These are phyloP conservation scores for Pluvialis apricaria DNA, from an alignment of 2,113 vertebrate genomes.

Conservation along the genomic window DNA sequence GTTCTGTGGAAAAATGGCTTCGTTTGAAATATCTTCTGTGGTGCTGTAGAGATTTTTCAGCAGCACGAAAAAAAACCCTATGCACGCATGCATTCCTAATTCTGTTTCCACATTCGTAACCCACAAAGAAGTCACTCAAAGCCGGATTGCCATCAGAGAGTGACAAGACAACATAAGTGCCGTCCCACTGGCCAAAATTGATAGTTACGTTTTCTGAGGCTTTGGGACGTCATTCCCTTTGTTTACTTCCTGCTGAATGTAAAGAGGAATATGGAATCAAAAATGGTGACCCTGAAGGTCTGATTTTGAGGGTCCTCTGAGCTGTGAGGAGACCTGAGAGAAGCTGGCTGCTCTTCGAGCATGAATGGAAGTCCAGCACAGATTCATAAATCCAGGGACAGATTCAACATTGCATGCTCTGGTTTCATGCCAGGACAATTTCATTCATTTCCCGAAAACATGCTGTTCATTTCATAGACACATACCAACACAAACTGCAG, in stretches of 20 bases:
- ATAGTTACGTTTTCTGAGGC: neutral
- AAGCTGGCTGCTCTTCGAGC: neutral
- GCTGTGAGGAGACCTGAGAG: neutral
- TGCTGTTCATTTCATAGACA: neutral
- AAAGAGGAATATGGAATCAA: neutral
- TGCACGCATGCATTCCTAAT: neutral
- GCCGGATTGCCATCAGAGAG: neutral
- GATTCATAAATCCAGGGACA: neutral
- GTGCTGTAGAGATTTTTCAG: conserved; percentile 46
- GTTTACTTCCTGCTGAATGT: neutral
- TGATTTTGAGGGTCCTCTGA: neutral
- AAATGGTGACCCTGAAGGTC: neutral
- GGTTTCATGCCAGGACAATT: neutral
- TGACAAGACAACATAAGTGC: neutral
- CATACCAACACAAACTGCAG: neutral
- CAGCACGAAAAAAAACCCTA: neutral
- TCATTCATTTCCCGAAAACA: neutral
- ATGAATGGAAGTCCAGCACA: neutral
- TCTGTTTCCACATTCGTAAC: neutral
- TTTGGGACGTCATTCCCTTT: neutral
- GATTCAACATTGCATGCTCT: neutral
- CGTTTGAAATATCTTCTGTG: conserved; percentile 52
- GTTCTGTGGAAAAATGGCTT: conserved; percentile 59
- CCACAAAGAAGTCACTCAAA: neutral
- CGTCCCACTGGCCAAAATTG: neutral